Evolutionary conservation across 2,888 invertebrate species (phyloP).

Genomic region (Anthrax anthrax): DNA sequence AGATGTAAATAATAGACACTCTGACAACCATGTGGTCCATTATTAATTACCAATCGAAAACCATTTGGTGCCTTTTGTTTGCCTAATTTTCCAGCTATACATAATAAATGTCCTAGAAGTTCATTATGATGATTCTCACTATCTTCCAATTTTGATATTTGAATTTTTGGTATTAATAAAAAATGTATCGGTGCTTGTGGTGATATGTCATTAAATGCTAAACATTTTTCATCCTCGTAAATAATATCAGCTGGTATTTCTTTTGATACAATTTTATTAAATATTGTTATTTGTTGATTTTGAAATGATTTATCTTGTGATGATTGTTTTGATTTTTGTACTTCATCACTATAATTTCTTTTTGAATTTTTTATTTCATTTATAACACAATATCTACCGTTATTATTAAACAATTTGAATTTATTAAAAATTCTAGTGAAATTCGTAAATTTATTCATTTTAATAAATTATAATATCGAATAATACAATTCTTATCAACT

Average conservation of each 20-base stretch:
- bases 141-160: conserved; percentile 49
- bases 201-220: conserved; percentile 66
- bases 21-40: conserved; percentile 67
- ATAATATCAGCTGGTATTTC: conserved; percentile 69
- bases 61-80: conserved; percentile 48
- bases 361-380: no score
- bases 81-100: conserved; percentile 52
- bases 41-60: conserved; percentile 64
- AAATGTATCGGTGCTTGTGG: conserved; percentile 78
- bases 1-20: conserved; percentile 71
- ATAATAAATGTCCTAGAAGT: conserved; percentile 57
- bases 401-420: neutral
- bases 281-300: conserved; percentile 22
- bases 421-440: neutral
- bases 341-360: neutral
- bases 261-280: conserved; percentile 62
- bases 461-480: no score
- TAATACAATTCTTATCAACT: no score
- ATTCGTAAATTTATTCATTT: neutral
- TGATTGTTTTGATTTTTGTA: neutral
- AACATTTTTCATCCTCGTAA: conserved; percentile 63
- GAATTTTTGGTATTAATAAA: conserved; percentile 64
- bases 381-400: no score
- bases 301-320: neutral
- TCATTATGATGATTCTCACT: conserved; percentile 46